Conservation (phyloP, 2,797 vertebrate genomes). For the Tangara arthus region DNA sequence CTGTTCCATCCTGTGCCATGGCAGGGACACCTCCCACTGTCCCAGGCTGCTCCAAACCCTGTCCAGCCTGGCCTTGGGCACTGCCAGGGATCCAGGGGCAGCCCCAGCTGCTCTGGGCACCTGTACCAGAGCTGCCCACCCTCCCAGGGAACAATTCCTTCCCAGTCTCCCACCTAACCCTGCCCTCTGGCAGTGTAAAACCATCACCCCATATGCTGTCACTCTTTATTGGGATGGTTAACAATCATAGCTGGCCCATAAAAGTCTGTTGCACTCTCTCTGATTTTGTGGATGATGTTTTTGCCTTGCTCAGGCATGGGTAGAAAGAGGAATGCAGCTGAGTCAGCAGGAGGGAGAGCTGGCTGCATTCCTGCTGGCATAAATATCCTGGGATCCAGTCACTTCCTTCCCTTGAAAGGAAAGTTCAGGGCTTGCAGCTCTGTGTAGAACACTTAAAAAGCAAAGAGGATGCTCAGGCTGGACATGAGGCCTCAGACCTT, state of each 20-base stretch:
- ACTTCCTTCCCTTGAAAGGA: neutral
- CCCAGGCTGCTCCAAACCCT: fast-evolving
- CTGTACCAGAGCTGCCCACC: neutral
- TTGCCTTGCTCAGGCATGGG: fast-evolving
- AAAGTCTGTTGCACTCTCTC: neutral
- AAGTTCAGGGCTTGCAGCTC: neutral
- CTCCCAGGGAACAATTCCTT: fast-evolving
- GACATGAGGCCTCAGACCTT: neutral
- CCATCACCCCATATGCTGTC: neutral
- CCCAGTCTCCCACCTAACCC: fast-evolving
- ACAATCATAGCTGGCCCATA: neutral
- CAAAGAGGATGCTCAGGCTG: neutral
- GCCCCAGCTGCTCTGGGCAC: neutral
- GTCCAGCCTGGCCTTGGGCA: neutral
- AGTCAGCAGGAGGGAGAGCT: neutral
- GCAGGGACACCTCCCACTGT: neutral
- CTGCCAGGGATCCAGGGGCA: neutral
- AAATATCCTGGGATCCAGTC: fast-evolving
- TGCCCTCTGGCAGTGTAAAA: neutral
- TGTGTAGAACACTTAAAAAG: neutral
- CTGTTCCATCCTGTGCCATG: fast-evolving
- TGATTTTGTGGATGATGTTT: neutral
- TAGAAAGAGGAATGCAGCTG: neutral
- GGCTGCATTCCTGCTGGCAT: neutral
- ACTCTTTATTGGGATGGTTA: neutral